Percentiles rank a stretch among this genome's conserved stretches.
These are phyloP conservation scores for Mythimna albipuncta DNA, from an alignment of 2,888 invertebrate species.

Conservation along the genomic window DNA sequence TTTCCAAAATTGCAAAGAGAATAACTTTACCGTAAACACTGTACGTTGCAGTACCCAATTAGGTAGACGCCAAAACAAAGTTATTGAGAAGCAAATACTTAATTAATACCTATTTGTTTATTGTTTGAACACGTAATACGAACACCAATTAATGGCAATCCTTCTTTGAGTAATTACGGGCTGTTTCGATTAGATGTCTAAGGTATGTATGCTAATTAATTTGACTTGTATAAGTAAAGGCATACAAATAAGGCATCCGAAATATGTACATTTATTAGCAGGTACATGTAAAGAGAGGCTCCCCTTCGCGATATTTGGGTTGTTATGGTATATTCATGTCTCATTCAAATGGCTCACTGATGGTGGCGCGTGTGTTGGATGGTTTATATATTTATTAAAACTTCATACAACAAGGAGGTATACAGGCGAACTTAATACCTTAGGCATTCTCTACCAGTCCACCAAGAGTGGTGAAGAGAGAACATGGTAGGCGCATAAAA, in stretches of 20 bases:
- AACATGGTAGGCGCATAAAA: too few relatives aligned
- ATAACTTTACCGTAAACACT: constrained; percentile 27
- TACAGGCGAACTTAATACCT: too few relatives aligned
- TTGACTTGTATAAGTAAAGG: not conserved
- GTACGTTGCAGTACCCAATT: constrained; percentile 52
- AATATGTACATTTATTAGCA: not conserved
- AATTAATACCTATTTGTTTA: constrained; percentile 43
- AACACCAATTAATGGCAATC: constrained; percentile 26
- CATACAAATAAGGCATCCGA: not conserved
- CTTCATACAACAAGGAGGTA: too few relatives aligned
- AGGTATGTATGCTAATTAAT: not conserved
- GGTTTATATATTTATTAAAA: too few relatives aligned
- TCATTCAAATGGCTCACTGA: too few relatives aligned
- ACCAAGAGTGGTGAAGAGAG: too few relatives aligned
- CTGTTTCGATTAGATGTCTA: constrained; percentile 12
- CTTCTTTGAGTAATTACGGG: constrained; percentile 30
- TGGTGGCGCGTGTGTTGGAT: too few relatives aligned
- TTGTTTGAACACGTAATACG: constrained; percentile 20
- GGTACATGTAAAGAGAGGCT: not conserved
- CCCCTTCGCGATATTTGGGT: too few relatives aligned
- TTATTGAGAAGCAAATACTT: constrained; percentile 44
- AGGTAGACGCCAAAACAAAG: constrained; percentile 41
- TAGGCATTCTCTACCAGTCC: too few relatives aligned
- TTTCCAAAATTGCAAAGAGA: not conserved
- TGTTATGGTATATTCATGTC: too few relatives aligned